A percentile compares a stretch with the other conserved stretches of the same genome.
phyloP scores from a whole-genome alignment of 1,140 invertebrate species.

The Acromyrmex charruanus region DNA sequence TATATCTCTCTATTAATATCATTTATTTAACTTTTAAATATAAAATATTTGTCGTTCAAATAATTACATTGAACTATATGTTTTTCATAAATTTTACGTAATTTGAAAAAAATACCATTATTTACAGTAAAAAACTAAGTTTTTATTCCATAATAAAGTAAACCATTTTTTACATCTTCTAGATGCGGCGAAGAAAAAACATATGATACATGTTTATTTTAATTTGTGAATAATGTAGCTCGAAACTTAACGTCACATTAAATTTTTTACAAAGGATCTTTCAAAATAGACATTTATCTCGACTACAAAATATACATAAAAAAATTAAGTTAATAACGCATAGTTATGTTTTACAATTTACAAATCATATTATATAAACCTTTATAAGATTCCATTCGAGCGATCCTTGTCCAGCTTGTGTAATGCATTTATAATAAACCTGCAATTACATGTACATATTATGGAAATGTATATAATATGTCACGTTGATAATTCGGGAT shows the following conservation, averaged over 20 bases:
- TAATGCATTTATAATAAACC: slow-evolving; percentile 20
- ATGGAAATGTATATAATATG: slow-evolving; percentile 37
- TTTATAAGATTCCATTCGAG: slow-evolving; percentile 55
- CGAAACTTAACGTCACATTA: slow-evolving; percentile 8
- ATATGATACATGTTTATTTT: neutral
- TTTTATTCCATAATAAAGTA: too few relatives aligned
- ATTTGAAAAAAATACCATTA: too few relatives aligned
- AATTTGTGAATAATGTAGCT: slow-evolving; percentile 9
- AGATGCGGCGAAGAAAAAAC: neutral
- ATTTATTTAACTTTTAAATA: too few relatives aligned
- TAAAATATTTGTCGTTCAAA: too few relatives aligned
- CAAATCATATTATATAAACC: slow-evolving; percentile 45
- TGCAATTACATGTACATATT: slow-evolving; percentile 31
- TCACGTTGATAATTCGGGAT: neutral
- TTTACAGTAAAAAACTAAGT: too few relatives aligned
- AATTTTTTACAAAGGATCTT: neutral
- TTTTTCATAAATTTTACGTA: too few relatives aligned
- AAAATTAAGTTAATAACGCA: slow-evolving; percentile 40
- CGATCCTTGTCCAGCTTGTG: neutral
- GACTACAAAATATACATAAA: slow-evolving; percentile 39
- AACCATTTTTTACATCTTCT: too few relatives aligned
- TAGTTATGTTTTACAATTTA: slow-evolving; percentile 39
- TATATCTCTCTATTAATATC: too few relatives aligned
- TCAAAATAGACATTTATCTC: slow-evolving; percentile 49
- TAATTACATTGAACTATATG: too few relatives aligned